These are phyloP conservation scores for Anaspis maculata DNA, from an alignment of 2,888 invertebrate genomes.

Conservation along the genomic window DNA sequence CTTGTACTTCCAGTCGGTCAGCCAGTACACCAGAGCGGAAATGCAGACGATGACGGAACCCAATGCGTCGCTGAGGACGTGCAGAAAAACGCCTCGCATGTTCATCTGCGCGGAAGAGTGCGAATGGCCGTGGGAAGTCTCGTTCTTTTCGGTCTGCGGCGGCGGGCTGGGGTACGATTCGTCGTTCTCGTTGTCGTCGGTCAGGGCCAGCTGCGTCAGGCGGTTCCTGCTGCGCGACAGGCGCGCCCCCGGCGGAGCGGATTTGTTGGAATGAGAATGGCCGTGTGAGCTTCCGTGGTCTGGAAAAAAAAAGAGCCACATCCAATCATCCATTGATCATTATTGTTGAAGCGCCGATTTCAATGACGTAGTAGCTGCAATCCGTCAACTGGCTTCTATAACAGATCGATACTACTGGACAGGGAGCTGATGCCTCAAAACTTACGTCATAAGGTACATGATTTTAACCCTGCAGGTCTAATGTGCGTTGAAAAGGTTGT, in stretches of 20 bases:
- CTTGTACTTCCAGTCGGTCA: conserved; percentile 71
- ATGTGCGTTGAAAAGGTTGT: no score
- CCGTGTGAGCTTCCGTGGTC: conserved; percentile 67
- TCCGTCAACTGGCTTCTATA: no score
- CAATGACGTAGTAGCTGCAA: no score
- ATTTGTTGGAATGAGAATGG: conserved; percentile 54
- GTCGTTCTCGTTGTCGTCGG: conserved; percentile 68
- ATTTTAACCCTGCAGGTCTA: no score
- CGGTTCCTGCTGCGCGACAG: conserved; percentile 51
- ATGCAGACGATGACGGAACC: conserved; percentile 89
- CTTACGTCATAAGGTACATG: no score
- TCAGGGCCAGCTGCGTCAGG: conserved; percentile 52
- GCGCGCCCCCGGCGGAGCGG: no score
- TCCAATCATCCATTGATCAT: not conserved
- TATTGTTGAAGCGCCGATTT: no score
- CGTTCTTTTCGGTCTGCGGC: conserved; percentile 14
- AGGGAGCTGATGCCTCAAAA: no score
- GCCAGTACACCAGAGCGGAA: conserved; percentile 67
- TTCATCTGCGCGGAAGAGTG: conserved; percentile 75
- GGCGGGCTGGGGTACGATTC: conserved; percentile 49
- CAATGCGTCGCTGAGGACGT: conserved; percentile 93
- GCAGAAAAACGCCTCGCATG: conserved; percentile 99
- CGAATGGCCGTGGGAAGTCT: conserved; percentile 33
- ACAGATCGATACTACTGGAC: no score
- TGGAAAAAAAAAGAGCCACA: conserved; percentile 33